Base-by-base conservation (phyloP, 2,113 vertebrate species). In the Erythrolamprus reginae region DNA sequence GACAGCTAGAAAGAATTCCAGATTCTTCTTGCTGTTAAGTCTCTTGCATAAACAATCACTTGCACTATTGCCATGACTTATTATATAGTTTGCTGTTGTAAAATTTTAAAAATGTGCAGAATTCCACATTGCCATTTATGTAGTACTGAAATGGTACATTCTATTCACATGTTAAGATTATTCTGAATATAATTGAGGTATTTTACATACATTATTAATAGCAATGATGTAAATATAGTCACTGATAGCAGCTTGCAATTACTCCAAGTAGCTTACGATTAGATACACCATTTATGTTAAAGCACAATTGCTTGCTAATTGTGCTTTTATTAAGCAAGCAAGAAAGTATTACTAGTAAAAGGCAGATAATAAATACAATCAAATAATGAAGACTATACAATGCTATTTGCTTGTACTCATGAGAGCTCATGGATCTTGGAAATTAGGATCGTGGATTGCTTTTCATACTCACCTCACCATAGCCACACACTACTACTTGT, bases 401-500 rank as follows among this genome's bases (percentile, higher is more conserved):
- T 65, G 84, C n/a, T 86, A 1, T 42, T 53, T 47, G 47, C 56
- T 19, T 50, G 10, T 21, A 65, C 21, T 70, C 88, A 2, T 52
- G 0, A 42, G 84, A 88, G 87, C 45, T 56, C 86, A 47, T 53
- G 58, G 91, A 94, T 84, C n/a, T n/a, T n/a, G 84, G 93, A 89
- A 91, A 65, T 65, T 87, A 91, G 86, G 48, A 42, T 3, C 0
- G 2, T 28, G 28, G 51, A n/a, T 0, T 5, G 0, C 0, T 0
- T 61, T 10, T 28, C 10, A 56, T 93, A 95, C 96, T 99, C 96
- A 99, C 99, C 98, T 99, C 99, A 96, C 99, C 99, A 94, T 99
- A 99, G 90, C 99, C 99, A 96, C 99, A 99, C 93, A 99, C 98
- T 92, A 99, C 98, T 93, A 99, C 98, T 96, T 99, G 99, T 95